Evolutionary conservation across 1,140 invertebrate species (phyloP), one percentile per base, ranked within the genome.

Genomic region (Brachionus paranguensis): DNA sequence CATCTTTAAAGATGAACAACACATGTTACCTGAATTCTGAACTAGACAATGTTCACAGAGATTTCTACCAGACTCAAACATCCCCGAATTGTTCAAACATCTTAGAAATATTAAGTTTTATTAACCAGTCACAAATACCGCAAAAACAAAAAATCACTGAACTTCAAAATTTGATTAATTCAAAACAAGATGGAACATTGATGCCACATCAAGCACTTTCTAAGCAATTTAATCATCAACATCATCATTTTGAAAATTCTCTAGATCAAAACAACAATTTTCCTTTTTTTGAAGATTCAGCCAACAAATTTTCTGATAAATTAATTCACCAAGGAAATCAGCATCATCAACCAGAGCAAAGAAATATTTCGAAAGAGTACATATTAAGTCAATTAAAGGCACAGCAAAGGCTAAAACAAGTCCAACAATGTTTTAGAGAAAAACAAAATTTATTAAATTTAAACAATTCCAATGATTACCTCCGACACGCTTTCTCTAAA

Each of bases 181-280:
- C 33, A 37, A 37, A 72, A 45, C 17, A 41, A 47, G 33, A 45
- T 72, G 29, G 41, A 72, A 37, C 43, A 20, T 7, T 43, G 3
- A 72, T 43, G 33, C 5, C 33, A 41, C 33, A 72, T 14, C 68
- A 41, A 72, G 43, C n/a, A 7, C 1, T 20, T 41, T 17, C 14
- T n/a, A 41, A 43, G 33, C 11, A 72, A 43, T 17, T 43, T 37
- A 37, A 7, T 37, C 33, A 37, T 37, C 33, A 37, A 7, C 33
- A 37, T 17, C 33, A 41, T 14, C 68, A 72, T 12, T 72, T 72
- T 43, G 68, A 72, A 10, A 43, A 7, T 14, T 3, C 7, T 5
- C 14, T 72, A 12, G 68, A 72, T 72, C 68, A 72, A 27, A 72
- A 72, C 33, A 72, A 72, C 17, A 72, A 72, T 72, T 20, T 17